phyloP scores from a whole-genome alignment of 2,113 vertebrate genomes.

The Aegithalos caudatus region DNA sequence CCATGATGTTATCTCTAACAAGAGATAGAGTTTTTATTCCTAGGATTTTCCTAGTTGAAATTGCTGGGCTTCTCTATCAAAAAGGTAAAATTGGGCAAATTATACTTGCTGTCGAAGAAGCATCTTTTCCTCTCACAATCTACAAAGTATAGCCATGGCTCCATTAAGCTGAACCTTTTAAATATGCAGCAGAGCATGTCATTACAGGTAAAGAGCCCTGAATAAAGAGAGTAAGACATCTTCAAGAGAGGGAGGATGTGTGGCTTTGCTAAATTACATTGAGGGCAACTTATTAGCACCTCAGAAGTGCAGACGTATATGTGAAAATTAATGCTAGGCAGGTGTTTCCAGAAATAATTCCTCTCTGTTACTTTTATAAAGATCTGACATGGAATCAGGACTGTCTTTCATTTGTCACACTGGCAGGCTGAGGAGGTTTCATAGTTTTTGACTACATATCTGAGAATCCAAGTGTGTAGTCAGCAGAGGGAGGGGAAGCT shows the following conservation, averaged over 20 bases:
- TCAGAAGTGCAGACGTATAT: not conserved
- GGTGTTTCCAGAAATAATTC: not conserved
- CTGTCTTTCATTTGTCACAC: not conserved
- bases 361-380: not conserved
- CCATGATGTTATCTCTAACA: not conserved
- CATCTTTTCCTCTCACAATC: not conserved
- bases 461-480: not conserved
- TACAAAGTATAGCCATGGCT: not conserved
- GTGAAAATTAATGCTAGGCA: not conserved
- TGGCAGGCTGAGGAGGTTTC: not conserved
- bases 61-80: not conserved
- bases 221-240: not conserved
- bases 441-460: not conserved
- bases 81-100: not conserved
- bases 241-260: not conserved
- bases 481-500: not conserved
- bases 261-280: not conserved
- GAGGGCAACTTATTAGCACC: conserved; percentile 1
- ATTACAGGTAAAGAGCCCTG: not conserved
- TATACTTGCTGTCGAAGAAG: not conserved
- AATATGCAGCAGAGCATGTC: not conserved
- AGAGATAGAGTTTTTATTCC: not conserved
- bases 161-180: not conserved
- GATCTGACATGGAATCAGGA: not conserved
- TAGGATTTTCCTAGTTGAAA: not conserved